Conservation (phyloP, 2,113 vertebrate species). For the Myanophis thanlyinensis region DNA sequence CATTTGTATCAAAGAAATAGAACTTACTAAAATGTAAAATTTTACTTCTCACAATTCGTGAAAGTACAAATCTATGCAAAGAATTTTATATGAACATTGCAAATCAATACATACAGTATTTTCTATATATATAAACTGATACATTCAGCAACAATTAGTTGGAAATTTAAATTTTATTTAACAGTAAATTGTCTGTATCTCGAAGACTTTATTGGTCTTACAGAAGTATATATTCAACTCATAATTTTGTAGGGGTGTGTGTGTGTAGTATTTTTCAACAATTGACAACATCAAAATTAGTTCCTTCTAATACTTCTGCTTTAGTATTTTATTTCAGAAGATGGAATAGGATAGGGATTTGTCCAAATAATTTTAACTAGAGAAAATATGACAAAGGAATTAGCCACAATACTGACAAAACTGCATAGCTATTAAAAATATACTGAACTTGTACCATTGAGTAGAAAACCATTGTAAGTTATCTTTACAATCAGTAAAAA, state of each 20-base stretch:
- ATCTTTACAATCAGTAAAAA: neutral
- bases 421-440: neutral
- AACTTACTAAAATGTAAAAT: slow-evolving; percentile 52
- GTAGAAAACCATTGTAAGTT: neutral
- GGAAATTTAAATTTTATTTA: neutral
- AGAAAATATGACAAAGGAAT: slow-evolving; percentile 25
- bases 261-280: neutral
- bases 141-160: slow-evolving; percentile 18
- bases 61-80: slow-evolving; percentile 51
- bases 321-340: neutral
- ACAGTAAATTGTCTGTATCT: slow-evolving; percentile 1
- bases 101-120: slow-evolving; percentile 14
- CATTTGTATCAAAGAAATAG: slow-evolving; percentile 52
- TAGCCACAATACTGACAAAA: neutral
- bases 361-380: slow-evolving; percentile 2
- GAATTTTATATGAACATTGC: slow-evolving; percentile 44
- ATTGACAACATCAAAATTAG: neutral
- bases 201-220: slow-evolving; percentile 1
- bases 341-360: neutral
- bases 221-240: slow-evolving; percentile 22
- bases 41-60: slow-evolving; percentile 28
- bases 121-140: slow-evolving; percentile 38
- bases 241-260: neutral
- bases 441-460: neutral
- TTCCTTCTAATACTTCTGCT: neutral